phyloP scores from a whole-genome alignment of 2,797 vertebrate genomes.

The Silurus aristotelis region DNA sequence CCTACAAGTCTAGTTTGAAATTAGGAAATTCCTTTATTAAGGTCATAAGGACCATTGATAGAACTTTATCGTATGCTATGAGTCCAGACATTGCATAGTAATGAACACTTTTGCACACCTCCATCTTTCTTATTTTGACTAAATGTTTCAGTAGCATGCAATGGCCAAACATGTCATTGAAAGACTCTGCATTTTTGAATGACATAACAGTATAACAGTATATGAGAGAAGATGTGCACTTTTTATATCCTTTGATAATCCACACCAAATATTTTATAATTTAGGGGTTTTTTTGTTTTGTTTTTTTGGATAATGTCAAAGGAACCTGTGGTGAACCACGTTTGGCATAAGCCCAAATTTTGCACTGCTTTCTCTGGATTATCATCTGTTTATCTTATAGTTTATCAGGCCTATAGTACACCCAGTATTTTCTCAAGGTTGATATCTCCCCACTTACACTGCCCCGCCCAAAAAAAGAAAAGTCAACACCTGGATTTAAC shows the following conservation, averaged over 20 bases:
- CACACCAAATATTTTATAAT: neutral
- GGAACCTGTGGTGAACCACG: neutral
- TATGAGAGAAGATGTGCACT: conserved; percentile 39
- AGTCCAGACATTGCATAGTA: conserved; percentile 38
- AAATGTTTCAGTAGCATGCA: conserved; percentile 43
- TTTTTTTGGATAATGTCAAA: neutral
- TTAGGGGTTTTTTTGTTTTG: neutral
- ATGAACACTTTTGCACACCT: neutral
- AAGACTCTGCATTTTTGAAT: conserved; percentile 26
- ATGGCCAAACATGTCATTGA: conserved; percentile 24
- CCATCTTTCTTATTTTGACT: conserved; percentile 3
- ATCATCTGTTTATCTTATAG: neutral
- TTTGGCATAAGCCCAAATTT: neutral
- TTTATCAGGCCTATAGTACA: neutral
- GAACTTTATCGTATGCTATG: conserved; percentile 4
- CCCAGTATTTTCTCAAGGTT: neutral
- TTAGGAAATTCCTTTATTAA: neutral
- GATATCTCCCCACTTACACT: neutral
- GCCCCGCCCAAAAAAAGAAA: no score
- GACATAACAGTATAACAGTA: conserved; percentile 10
- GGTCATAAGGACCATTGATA: neutral
- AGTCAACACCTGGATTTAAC: neutral
- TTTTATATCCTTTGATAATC: conserved; percentile 41
- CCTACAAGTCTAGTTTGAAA: conserved; percentile 7
- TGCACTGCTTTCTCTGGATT: neutral